These are phyloP conservation scores for Pogonus chalceus DNA, from an alignment of 1,140 invertebrate species.

Conservation along the genomic window DNA sequence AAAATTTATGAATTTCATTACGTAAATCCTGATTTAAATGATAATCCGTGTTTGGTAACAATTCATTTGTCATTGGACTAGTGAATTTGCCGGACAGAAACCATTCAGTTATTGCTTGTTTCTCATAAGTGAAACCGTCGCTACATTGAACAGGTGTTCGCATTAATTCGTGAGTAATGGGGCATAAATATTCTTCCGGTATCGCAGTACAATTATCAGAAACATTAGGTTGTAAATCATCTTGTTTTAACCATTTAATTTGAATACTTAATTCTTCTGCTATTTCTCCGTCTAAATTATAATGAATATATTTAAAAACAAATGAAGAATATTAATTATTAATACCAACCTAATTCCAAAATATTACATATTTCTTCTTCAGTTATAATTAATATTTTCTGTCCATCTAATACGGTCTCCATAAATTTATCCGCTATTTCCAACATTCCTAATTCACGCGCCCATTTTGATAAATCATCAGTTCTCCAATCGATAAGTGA, in stretches of 20 bases:
- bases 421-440: constrained; percentile 40
- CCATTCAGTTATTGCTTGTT: constrained; percentile 64
- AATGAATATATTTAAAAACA: not conserved
- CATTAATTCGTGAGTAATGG: constrained; percentile 74
- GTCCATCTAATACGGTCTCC: constrained; percentile 44
- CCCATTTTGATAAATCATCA: constrained; percentile 51
- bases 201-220: constrained; percentile 30
- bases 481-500: constrained; percentile 43
- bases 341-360: constrained; percentile 42
- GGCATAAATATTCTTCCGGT: constrained; percentile 65
- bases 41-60: constrained; percentile 44
- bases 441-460: constrained; percentile 45
- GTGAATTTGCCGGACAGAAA: constrained; percentile 57
- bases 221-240: constrained; percentile 23
- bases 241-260: constrained; percentile 43
- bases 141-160: constrained; percentile 62
- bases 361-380: constrained; percentile 42
- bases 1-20: constrained; percentile 28
- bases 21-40: constrained; percentile 43
- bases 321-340: constrained; percentile 7
- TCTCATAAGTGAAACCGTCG: constrained; percentile 73
- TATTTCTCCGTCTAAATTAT: constrained; percentile 24
- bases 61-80: constrained; percentile 68
- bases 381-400: constrained; percentile 44
- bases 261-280: constrained; percentile 27